Base-by-base conservation (phyloP, 2,797 vertebrate species). In the Hyperoplus immaculatus region DNA sequence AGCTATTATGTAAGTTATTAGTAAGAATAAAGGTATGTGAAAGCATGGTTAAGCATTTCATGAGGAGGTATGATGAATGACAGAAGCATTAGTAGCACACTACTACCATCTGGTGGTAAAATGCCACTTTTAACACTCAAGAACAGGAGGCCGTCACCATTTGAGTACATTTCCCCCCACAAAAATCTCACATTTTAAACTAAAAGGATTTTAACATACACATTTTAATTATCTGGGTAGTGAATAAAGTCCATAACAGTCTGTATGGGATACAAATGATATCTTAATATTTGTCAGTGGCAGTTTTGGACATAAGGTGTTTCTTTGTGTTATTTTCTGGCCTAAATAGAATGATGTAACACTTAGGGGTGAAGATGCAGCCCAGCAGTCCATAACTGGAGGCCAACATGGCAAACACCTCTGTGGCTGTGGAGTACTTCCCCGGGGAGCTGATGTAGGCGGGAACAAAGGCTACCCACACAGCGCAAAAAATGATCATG, bases 391-490 rank as follows among this genome's bases (percentile, higher is more conserved):
- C 95, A 60, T 94, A 96, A 84, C 93, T 95, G n/a, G 95, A 96
- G 42, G 95, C 94, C 81, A 96, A 73, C 58, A 96, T 96, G 2
- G 95, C 95, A 87, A 96, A 96, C 42, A 96, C 94, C 77, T 96
- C 95, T 1, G 95, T 95, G 73, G 92, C 93, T 3, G 94, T 94
- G 8, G 95, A 86, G 67, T 95, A 96, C 80, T 95, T 96, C 71
- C 95, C 95, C 1, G 95, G 95, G 57, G 95, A 95, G 86, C 92
- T 95, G 85, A 95, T 90, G 78, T 95, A 96, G 8, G 95, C 95
- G 0, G 95, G 96, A 51, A 96, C 85, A 38, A 96, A 96, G 9
- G 95, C 92, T 29, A 94, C 89, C 95, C 95, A 96, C 59, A 96
- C 95, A 0, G 94, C 91, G 79, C 94, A 95, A 75, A 96, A 96